Evolutionary conservation across 2,113 vertebrate species (phyloP).

Genomic region (Brachyistius frenatus): DNA sequence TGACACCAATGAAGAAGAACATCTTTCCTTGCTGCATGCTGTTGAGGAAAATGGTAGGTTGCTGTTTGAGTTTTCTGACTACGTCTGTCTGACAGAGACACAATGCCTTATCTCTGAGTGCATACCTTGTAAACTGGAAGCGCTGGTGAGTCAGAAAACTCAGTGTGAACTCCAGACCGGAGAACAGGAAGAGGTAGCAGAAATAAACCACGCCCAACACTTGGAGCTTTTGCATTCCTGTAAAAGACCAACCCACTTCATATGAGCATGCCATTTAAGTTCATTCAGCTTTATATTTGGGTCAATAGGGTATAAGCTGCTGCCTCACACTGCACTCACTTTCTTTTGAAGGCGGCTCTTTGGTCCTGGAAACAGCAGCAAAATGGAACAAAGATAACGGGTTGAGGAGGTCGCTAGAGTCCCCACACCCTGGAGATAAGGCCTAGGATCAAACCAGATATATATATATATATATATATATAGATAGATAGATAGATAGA

Average conservation of each 20-base stretch:
- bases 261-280: neutral
- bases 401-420: constrained; percentile 88
- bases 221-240: constrained; percentile 88
- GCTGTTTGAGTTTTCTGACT: neutral
- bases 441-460: constrained; percentile 74
- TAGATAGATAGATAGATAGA: too few relatives aligned
- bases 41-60: constrained; percentile 3
- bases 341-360: constrained; percentile 81
- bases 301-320: neutral
- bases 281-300: neutral
- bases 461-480: too few relatives aligned
- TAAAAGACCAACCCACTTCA: constrained; percentile 30
- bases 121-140: constrained; percentile 94
- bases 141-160: constrained; percentile 96
- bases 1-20: constrained; percentile 97
- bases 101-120: constrained; percentile 5
- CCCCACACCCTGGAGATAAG: constrained; percentile 79
- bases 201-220: constrained; percentile 91
- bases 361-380: constrained; percentile 86
- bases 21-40: constrained; percentile 99
- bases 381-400: constrained; percentile 92
- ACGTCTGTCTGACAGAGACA: neutral
- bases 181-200: constrained; percentile 96
- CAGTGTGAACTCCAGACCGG: constrained; percentile 93
- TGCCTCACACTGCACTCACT: constrained; percentile 74